A percentile compares a stretch with the other conserved stretches of the same genome.
Conservation (phyloP, 2,797 vertebrate species). For the Aratinga solstitialis region DNA sequence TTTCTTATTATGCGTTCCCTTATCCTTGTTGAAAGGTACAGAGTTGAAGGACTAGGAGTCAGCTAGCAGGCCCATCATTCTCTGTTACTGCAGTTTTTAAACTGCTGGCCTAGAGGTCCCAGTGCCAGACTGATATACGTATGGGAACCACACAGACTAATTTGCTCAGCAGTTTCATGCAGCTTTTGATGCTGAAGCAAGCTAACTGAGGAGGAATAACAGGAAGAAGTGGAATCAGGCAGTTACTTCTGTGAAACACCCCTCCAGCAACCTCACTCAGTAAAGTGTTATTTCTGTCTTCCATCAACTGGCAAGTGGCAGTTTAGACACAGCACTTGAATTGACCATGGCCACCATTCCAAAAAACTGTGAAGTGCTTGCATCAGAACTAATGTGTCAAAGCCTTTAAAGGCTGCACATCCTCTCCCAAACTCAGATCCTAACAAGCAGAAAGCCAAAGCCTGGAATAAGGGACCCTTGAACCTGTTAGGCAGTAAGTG, state of each 20-base stretch:
- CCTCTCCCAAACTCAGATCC: not conserved
- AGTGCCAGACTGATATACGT: not conserved
- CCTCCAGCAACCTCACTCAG: not conserved
- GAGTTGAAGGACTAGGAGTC: not conserved
- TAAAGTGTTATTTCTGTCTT: conserved; percentile 36
- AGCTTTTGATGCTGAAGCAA: conserved; percentile 6
- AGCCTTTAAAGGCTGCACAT: not conserved
- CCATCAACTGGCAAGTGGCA: conserved; percentile 19
- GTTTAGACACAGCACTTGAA: conserved; percentile 14
- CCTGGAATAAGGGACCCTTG: not conserved
- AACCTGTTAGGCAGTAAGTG: not conserved
- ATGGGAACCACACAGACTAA: not conserved
- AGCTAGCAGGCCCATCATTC: not conserved
- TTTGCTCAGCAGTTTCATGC: not conserved
- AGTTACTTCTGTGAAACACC: not conserved
- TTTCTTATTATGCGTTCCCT: not conserved
- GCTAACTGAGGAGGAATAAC: not conserved
- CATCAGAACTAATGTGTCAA: not conserved
- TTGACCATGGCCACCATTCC: not conserved
- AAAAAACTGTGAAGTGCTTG: not conserved
- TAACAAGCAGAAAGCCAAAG: not conserved
- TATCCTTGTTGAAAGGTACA: not conserved
- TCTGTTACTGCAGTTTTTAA: not conserved
- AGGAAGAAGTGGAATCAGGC: not conserved
- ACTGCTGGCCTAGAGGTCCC: not conserved